phyloP scores from a whole-genome alignment of 92 coral and sea anemone species.

The Zoanthus solanderi region DNA sequence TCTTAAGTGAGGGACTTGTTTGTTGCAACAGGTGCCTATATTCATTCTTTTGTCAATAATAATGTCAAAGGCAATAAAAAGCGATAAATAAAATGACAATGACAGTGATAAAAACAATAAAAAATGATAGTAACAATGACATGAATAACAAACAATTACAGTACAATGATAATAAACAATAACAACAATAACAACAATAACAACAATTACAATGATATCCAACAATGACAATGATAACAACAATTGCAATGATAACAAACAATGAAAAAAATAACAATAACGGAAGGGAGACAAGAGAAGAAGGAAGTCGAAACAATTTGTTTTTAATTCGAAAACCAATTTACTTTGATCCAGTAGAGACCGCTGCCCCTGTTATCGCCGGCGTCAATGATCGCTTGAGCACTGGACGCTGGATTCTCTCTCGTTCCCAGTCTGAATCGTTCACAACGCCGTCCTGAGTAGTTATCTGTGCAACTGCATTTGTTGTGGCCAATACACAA shows the following conservation, averaged over 20 bases:
- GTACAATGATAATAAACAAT: too few relatives aligned
- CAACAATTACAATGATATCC: too few relatives aligned
- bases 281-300: too few relatives aligned
- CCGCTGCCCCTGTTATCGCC: conserved; percentile 89
- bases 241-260: too few relatives aligned
- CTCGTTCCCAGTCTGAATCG: conserved; percentile 76
- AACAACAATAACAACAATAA: too few relatives aligned
- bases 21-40: too few relatives aligned
- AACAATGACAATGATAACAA: too few relatives aligned
- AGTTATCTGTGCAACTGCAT: conserved; percentile 71
- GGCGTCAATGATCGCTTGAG: conserved; percentile 86
- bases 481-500: conserved; percentile 69
- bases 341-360: conserved; percentile 86
- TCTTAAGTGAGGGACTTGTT: not conserved
- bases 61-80: too few relatives aligned
- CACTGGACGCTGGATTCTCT: conserved; percentile 85
- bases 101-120: not conserved
- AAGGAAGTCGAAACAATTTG: too few relatives aligned
- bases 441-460: conserved; percentile 68
- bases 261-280: too few relatives aligned
- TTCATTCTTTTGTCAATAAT: not conserved
- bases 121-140: not conserved
- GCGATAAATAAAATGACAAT: not conserved
- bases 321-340: too few relatives aligned
- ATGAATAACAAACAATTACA: not conserved